These are phyloP conservation scores for Pyxicephalus adspersus DNA, from an alignment of 2,113 vertebrate species.

Conservation along the genomic window DNA sequence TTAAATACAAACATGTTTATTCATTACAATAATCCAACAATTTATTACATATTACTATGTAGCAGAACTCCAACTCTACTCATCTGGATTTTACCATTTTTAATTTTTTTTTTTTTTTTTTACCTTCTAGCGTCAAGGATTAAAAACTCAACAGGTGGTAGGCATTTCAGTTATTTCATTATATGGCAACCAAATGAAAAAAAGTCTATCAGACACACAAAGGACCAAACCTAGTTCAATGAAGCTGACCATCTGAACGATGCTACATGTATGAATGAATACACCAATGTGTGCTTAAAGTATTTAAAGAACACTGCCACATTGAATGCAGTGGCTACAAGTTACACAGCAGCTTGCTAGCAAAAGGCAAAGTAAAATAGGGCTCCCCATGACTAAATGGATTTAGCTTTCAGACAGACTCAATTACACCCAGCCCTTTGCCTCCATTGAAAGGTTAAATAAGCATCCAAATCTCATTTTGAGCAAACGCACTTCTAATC, in stretches of 20 bases:
- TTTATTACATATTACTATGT: too few species aligned
- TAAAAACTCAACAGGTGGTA: too few species aligned
- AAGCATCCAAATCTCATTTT: slow-evolving; percentile 78
- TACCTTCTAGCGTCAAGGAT: too few species aligned
- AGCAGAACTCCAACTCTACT: too few species aligned
- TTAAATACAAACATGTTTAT: too few species aligned
- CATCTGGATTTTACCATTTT: too few species aligned
- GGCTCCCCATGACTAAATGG: slow-evolving; percentile 84
- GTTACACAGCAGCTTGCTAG: slow-evolving; percentile 62
- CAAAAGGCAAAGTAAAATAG: slow-evolving; percentile 67
- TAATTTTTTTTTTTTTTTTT: too few species aligned
- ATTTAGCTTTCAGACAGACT: slow-evolving; percentile 80
- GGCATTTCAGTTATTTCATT: too few species aligned
- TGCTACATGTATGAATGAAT: neutral
- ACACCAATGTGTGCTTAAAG: slow-evolving; percentile 29
- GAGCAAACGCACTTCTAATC: slow-evolving; percentile 70
- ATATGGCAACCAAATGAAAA: too few species aligned
- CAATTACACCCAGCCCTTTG: slow-evolving; percentile 75
- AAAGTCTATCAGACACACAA: neutral
- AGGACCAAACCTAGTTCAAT: neutral
- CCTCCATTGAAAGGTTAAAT: slow-evolving; percentile 76
- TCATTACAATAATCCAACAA: too few species aligned
- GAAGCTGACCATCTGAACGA: neutral
- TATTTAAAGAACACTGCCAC: slow-evolving; percentile 55
- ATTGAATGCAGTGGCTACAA: slow-evolving; percentile 62